phyloP scores from a whole-genome alignment of 1,140 invertebrate species.

The Apis mellifera region Amel_HAv3.1 CM009932.2:531501-532000 shows the following conservation, averaged over 20 bases:
- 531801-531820: conserved; percentile 1
- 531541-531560: neutral
- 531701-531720: conserved; percentile 58
- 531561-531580: conserved; percentile 57
- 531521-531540: conserved; percentile 39
- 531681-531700: conserved; percentile 67
- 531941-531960: neutral
- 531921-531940: neutral
- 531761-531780: conserved; percentile 61
- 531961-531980: too few relatives aligned
- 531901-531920: neutral
- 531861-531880: neutral
- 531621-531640: conserved; percentile 53
- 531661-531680: conserved; percentile 38
- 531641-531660: conserved; percentile 51
- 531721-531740: conserved; percentile 37
- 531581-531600: conserved; percentile 33
- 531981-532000: too few relatives aligned
- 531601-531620: conserved; percentile 20
- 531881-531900: neutral
- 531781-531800: conserved; percentile 32
- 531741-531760: conserved; percentile 20
- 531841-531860: neutral
- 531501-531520: neutral
- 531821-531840: neutral